Base-by-base conservation (phyloP, 2,888 invertebrate genomes). In the Caenorhabditis sulstoni region DNA sequence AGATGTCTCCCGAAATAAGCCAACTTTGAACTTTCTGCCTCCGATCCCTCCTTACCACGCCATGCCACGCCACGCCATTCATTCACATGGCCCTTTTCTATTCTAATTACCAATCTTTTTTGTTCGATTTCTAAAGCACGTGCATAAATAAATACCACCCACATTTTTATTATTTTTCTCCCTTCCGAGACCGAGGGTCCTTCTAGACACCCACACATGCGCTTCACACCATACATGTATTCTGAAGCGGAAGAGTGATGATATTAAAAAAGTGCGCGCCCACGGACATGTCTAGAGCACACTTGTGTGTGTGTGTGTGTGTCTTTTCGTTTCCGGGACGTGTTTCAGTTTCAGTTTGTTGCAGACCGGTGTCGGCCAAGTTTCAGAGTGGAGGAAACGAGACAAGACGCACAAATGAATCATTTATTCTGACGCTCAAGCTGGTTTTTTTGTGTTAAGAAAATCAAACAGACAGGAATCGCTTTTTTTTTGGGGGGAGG, bases 351-450 rank as follows among this genome's bases (percentile, higher is more conserved):
- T n/a, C n/a, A n/a, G n/a, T n/a, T n/a, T n/a, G n/a, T n/a, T n/a
- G n/a, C n/a, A n/a, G n/a, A n/a, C n/a, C n/a, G n/a, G n/a, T n/a
- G n/a, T n/a, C n/a, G n/a, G n/a, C 7, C 29, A 7, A 29, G 29
- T 29, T 7, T 29, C 4, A 7, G 7, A 29, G 11, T 8, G 12
- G 12, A 41, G 3, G 16, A 50, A 44, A 0, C 8, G 11, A 39
- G n/a, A 1, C 0, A 37, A 29, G 52, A 68, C 44, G 37, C 71
- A 78, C 78, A 78, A 71, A 53, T 57, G 64, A 71, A 70, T 65
- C 55, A 66, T 71, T 78, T 78, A 78, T 78, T 78, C 78, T 78
- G 78, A 71, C 78, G 78, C 78, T 78, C 78, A 78, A 78, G 78
- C 78, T 78, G 78, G 61, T 47, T 45, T 64, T 59, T 57, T 64